Base-by-base conservation (phyloP, 2,113 vertebrate genomes). In the Cheirogaleus medius region DNA sequence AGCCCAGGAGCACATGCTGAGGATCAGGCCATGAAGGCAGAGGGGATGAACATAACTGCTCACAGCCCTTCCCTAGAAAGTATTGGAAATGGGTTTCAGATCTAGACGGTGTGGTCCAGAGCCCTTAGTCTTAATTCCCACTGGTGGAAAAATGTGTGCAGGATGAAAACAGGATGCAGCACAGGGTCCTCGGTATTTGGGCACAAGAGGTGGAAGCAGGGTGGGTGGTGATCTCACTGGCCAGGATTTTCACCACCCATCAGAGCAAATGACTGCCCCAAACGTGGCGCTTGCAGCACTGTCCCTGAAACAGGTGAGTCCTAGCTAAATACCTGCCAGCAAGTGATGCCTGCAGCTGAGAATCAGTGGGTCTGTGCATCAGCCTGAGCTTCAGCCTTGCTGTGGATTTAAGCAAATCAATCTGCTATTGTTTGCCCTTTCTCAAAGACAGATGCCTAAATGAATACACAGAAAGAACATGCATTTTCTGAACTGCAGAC, bases 271-370 rank as follows among this genome's bases (percentile, higher is more conserved):
- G 8, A 20, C 12, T 23, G 0, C 12, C 44, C 1, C 4, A 32
- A 49, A 2, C 0, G 7, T 0, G 8, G 37, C 0, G 5, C 56
- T 12, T 3, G 15, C 8, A n/a, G 23, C 12, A 1, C 25, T 12
- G 1, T 12, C 49, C n/a, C 1, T 0, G 3, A 60, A 37, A 42
- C 42, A 8, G 0, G 0, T 2, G 7, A 20, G 9, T 11, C 25
- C 42, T 64, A 60, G 25, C 21, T 27, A 44, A 20, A 5, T 2
- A 32, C 3, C 3, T 0, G 2, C n/a, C 21, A 1, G 13, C 4
- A 0, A 1, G 1, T 6, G 1, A 23, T 0, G 7, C 11, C 27
- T 63, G 60, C 60, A 63, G 60, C 60, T 12, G 3, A 29, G 25
- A 12, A 29, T 49, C 54, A 14, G 34, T 42, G 11, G 10, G 21